Percentiles rank a stretch among this genome's conserved stretches.
Evolutionary conservation across 1,140 invertebrate genomes (phyloP).

Genomic region (Caenorhabditis remanei): DNA sequence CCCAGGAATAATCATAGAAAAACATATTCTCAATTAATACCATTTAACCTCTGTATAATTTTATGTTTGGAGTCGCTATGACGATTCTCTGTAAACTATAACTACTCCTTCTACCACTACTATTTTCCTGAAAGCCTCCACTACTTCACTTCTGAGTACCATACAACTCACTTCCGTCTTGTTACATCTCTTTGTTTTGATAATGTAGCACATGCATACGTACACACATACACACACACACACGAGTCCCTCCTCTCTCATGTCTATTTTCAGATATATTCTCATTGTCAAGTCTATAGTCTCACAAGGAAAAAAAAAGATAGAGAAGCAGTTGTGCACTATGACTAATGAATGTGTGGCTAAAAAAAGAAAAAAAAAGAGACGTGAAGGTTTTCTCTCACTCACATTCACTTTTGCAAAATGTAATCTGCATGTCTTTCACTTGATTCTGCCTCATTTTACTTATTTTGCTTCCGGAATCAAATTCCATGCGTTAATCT

Average conservation of each 20-base stretch:
- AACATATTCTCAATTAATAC: too few species aligned
- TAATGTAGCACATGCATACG: conserved; percentile 11
- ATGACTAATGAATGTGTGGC: conserved; percentile 50
- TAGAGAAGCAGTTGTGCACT: conserved; percentile 11
- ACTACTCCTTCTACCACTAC: too few species aligned
- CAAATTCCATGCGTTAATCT: not conserved
- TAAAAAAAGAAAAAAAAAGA: conserved; percentile 44
- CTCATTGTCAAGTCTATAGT: conserved; percentile 15
- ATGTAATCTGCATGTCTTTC: conserved; percentile 13
- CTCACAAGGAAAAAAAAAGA: not conserved
- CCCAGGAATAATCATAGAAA: too few species aligned
- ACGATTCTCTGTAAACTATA: too few species aligned
- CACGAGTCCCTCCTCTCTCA: not conserved
- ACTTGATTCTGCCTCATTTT: not conserved
- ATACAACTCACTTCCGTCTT: not conserved
- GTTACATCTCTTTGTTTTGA: conserved; percentile 6
- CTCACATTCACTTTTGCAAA: conserved; percentile 12
- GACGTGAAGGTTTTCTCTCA: not conserved
- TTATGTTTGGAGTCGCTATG: too few species aligned
- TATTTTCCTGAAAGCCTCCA: too few species aligned
- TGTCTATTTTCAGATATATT: conserved; percentile 47
- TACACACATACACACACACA: not conserved
- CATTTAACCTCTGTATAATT: too few species aligned
- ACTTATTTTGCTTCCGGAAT: conserved; percentile 3
- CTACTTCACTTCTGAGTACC: not conserved